These are phyloP conservation scores for Cardiocondyla obscurior DNA, from an alignment of 1,140 invertebrate genomes.

Conservation along the genomic window DNA sequence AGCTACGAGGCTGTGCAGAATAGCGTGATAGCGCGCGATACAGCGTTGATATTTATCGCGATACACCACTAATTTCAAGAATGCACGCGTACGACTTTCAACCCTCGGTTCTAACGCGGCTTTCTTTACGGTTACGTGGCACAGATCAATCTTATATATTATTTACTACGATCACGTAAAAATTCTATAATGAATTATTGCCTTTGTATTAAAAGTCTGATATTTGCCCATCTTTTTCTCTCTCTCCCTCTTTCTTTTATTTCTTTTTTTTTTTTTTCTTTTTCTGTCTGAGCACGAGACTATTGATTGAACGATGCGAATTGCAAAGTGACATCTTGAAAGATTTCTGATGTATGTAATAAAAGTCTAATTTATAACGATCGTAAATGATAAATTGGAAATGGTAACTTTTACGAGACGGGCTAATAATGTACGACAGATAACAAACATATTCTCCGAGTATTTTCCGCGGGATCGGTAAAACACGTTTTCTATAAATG, in stretches of 20 bases:
- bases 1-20: conserved; percentile 35
- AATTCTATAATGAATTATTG: background rate
- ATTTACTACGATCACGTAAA: background rate
- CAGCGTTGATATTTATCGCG: conserved; percentile 24
- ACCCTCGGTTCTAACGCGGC: background rate
- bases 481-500: conserved; percentile 7
- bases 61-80: background rate
- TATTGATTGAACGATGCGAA: background rate
- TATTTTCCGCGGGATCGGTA: background rate
- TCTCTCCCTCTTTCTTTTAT: no score
- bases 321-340: background rate
- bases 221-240: background rate
- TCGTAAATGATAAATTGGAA: background rate
- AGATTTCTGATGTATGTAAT: background rate
- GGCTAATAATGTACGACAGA: background rate
- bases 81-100: background rate
- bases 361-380: conserved; percentile 2
- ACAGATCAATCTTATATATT: background rate
- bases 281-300: background rate
- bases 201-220: background rate
- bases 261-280: no score
- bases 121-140: background rate
- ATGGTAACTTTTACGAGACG: background rate
- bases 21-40: conserved; percentile 2
- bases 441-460: background rate